Evolutionary conservation across 1,140 invertebrate species (phyloP).

Genomic region (Vanessa atalanta): DNA sequence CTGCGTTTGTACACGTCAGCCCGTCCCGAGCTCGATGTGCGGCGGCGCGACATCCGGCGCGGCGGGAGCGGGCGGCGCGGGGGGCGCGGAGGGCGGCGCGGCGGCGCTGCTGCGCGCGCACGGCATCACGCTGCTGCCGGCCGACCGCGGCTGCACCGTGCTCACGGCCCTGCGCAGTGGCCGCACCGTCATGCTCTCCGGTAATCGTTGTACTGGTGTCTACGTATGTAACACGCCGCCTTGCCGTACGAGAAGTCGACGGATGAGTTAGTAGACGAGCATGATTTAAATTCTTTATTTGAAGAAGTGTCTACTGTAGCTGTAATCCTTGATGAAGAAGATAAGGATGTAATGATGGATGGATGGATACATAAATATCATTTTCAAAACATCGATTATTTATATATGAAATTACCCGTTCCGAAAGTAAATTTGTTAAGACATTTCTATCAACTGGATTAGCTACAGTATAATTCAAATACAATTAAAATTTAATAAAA

Average conservation of each 20-base stretch:
- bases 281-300: no score
- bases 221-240: not conserved
- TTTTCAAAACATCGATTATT: no score
- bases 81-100: constrained; percentile 86
- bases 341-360: no score
- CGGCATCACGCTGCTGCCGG: constrained; percentile 85
- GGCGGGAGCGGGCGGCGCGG: constrained; percentile 85
- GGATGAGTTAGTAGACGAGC: no score
- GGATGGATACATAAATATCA: no score
- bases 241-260: not conserved
- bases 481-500: no score
- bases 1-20: not conserved
- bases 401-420: no score
- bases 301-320: no score
- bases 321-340: no score
- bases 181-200: constrained; percentile 63
- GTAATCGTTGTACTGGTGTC: constrained; percentile 22
- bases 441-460: no score
- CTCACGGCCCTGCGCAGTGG: constrained; percentile 65
- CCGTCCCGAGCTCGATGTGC: constrained; percentile 60
- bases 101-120: constrained; percentile 85
- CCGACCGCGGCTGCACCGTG: constrained; percentile 60
- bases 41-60: constrained; percentile 82
- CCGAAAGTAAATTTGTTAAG: no score
- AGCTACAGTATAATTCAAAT: no score